These are phyloP conservation scores for Drosophila paucipuncta DNA, from an alignment of 2,888 invertebrate genomes.

Conservation along the genomic window DNA sequence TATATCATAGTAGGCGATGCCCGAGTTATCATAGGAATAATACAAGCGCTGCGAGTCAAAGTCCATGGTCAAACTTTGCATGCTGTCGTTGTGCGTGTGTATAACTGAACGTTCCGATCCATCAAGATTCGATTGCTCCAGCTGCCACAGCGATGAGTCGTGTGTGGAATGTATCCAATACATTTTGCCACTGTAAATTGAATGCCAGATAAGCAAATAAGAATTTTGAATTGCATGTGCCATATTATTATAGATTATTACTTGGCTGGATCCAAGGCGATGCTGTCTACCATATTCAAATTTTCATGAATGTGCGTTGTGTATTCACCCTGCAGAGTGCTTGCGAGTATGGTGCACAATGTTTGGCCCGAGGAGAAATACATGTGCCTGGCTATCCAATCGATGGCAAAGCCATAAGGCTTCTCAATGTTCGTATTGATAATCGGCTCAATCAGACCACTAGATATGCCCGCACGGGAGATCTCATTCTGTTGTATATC, in stretches of 20 bases:
- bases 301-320: constrained; percentile 86
- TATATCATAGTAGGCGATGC: constrained; percentile 88
- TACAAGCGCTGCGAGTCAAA: constrained; percentile 88
- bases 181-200: constrained; percentile 86
- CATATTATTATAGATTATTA: constrained; percentile 51
- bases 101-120: constrained; percentile 86
- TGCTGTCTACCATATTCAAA: constrained; percentile 87
- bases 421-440: constrained; percentile 89
- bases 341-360: constrained; percentile 88
- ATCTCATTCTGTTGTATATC: constrained; percentile 92
- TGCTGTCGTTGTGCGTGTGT: constrained; percentile 72
- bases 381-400: constrained; percentile 90
- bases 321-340: constrained; percentile 90
- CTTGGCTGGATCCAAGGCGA: constrained; percentile 90
- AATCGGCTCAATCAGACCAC: constrained; percentile 89
- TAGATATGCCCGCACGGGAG: constrained; percentile 89
- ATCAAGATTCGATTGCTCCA: constrained; percentile 89
- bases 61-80: constrained; percentile 88
- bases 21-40: constrained; percentile 88
- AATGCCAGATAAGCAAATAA: neutral
- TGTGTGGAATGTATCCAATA: constrained; percentile 87
- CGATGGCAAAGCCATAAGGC: constrained; percentile 90
- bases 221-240: neutral
- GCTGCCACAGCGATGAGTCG: constrained; percentile 83
- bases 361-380: constrained; percentile 88